Base-by-base conservation (phyloP, 2,113 vertebrate species). In the Odontesthes bonariensis region DNA sequence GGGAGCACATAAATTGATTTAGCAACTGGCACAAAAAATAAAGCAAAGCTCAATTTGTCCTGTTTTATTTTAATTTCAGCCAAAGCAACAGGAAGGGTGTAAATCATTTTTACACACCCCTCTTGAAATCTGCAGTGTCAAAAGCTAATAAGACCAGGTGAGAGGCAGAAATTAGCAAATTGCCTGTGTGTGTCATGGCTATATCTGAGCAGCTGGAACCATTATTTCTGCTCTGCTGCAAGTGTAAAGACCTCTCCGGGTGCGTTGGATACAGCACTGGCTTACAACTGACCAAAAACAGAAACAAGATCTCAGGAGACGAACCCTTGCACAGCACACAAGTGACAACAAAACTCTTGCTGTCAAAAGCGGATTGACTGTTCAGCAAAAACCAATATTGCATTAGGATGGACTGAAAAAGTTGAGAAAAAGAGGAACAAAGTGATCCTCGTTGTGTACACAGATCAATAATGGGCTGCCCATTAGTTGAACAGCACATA, bases 161-260 rank as follows among this genome's bases (percentile, higher is more conserved):
- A 86, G 81, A 84, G 79, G 86, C 70, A 80, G 75, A 89, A 89
- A 90, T 91, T 84, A 84, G 85, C 81, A 88, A 88, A 92, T 94
- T 91, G 93, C 89, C 90, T 90, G 88, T 90, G 88, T 71, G 87
- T 90, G 88, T 87, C 78, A 83, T 53, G 67, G 75, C 84, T 81
- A 83, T 73, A 88, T 91, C 75, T 87, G 82, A 89, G 88, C 82
- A 71, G 75, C 79, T 85, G 76, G 81, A 73, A 82, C 87, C 90
- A 93, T 93, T 93, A 91, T 91, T 90, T 86, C 85, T 88, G 81
- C 91, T 86, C 77, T 53, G 88, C 75, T 87, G 88, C 87, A 85
- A 88, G 66, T 90, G 86, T 59, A 87, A 84, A 84, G 78, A 76
- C 73, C 88, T 86, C 78, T 88, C 89, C 92, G 92, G 92, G 90